These are phyloP conservation scores for Leucoma salicis DNA, from an alignment of 2,888 invertebrate species.

Conservation along the genomic window DNA sequence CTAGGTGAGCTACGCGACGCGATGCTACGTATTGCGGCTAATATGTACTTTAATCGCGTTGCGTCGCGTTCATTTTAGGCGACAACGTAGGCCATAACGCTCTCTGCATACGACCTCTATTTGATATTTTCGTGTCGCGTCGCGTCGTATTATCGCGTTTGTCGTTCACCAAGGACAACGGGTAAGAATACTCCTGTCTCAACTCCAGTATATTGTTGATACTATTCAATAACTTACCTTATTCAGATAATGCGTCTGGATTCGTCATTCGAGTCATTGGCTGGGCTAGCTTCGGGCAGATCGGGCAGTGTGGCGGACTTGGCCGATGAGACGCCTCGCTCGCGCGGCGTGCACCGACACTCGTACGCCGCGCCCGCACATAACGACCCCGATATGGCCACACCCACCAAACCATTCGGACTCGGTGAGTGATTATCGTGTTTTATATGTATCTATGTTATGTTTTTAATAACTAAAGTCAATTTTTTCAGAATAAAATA, in stretches of 20 bases:
- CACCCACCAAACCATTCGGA: constrained; percentile 90
- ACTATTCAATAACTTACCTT: background rate
- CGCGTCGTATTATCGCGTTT: too few species aligned
- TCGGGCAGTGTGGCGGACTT: constrained; percentile 93
- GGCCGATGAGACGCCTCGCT: constrained; percentile 83
- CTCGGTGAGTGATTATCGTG: constrained; percentile 85
- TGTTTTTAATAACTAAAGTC: constrained; percentile 24
- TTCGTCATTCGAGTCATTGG: constrained; percentile 88
- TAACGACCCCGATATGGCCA: constrained; percentile 77
- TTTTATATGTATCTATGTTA: background rate
- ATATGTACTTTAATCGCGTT: too few species aligned
- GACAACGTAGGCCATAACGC: too few species aligned
- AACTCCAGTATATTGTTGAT: background rate
- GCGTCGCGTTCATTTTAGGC: too few species aligned
- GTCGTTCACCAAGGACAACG: too few species aligned
- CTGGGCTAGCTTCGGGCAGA: constrained; percentile 85
- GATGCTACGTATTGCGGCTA: too few species aligned
- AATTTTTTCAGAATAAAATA: constrained; percentile 43
- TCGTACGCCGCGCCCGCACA: constrained; percentile 81
- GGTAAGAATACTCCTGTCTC: too few species aligned
- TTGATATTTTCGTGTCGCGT: too few species aligned
- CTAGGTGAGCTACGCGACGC: too few species aligned
- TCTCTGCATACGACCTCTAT: too few species aligned
- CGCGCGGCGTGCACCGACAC: constrained; percentile 64
- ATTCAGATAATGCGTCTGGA: constrained; percentile 90